Conservation (phyloP, 2,888 invertebrate species). For the Erebia palarica region DNA sequence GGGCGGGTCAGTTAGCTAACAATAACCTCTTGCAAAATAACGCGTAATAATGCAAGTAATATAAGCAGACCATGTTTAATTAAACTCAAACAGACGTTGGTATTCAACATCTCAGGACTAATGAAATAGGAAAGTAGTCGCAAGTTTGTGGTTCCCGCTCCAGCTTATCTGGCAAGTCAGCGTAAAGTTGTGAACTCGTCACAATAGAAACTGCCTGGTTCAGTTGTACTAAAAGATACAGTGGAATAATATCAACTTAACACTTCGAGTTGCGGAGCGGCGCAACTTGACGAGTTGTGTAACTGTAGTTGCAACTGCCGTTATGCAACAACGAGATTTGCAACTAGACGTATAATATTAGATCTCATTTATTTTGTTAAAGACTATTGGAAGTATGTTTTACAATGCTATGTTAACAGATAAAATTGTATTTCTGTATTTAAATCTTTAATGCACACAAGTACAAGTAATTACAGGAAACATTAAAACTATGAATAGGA, state of each 20-base stretch:
- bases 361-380: neutral
- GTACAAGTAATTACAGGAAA: too few relatives aligned
- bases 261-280: slow-evolving; percentile 20
- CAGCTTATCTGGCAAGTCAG: slow-evolving; percentile 54
- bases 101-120: slow-evolving; percentile 47
- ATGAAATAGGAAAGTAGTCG: slow-evolving; percentile 47
- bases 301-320: slow-evolving; percentile 12
- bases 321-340: slow-evolving; percentile 5
- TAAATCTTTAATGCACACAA: too few relatives aligned
- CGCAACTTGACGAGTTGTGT: slow-evolving; percentile 13
- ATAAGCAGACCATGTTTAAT: slow-evolving; percentile 10
- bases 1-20: too few relatives aligned
- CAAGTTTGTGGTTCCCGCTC: slow-evolving; percentile 52
- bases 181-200: slow-evolving; percentile 49
- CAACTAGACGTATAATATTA: neutral
- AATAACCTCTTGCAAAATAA: neutral
- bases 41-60: neutral
- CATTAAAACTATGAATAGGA: too few relatives aligned
- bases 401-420: neutral
- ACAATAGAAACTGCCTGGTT: slow-evolving; percentile 52
- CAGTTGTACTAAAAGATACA: slow-evolving; percentile 63
- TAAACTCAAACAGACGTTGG: slow-evolving; percentile 21
- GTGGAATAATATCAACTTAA: slow-evolving; percentile 50
- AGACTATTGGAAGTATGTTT: neutral
- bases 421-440: too few relatives aligned